Evolutionary conservation across 2,797 vertebrate genomes (phyloP), one percentile per base, ranked within the genome.

Genomic region (Spheniscus humboldti): DNA sequence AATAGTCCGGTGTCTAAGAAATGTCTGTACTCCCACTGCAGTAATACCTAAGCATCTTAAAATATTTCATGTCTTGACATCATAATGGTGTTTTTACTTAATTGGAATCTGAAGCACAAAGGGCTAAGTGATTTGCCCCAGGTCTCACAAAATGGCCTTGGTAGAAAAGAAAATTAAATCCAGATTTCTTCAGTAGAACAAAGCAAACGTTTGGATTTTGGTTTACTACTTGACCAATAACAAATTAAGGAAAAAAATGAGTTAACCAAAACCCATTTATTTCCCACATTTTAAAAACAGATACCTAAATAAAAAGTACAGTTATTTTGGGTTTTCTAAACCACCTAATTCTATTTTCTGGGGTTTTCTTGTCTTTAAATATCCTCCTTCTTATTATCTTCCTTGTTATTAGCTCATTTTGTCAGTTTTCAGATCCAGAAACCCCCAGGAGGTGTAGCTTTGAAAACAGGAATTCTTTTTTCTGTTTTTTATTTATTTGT

Each of bases 261-360:
- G 47, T 76, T 85, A 77, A 87, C 84, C 60, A 41, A 92, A 94
- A 6, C 5, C 37, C 37, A 35, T 72, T 86, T 91, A 22, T 76
- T 91, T 76, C 63, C 94, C 90, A 71, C 86, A 85, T 91, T 96
- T 89, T 37, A 77, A 96, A 96, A 96, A 96, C 74, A 96, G 86
- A 83, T 47, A 57, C 23, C 47, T 94, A 92, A 89, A 72, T 91
- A 86, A 88, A 93, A 31, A 94, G 30, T 39, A 56, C 7, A 25
- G 45, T 57, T 92, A 92, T 92, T 96, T 86, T 64, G 55, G 55
- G 31, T 75, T 90, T 93, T 75, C 64, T 72, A 80, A 91, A 86
- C 81, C 87, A 80, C 41, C 15, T 77, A 83, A 90, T 90, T 91
- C 18, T 1, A 10, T 92, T 95, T 94, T 74, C 17, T 90, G 41